A percentile compares a stretch with the other conserved stretches of the same genome.
Evolutionary conservation across 1,140 invertebrate species (phyloP).

Genomic region (Apis dorsata): DNA sequence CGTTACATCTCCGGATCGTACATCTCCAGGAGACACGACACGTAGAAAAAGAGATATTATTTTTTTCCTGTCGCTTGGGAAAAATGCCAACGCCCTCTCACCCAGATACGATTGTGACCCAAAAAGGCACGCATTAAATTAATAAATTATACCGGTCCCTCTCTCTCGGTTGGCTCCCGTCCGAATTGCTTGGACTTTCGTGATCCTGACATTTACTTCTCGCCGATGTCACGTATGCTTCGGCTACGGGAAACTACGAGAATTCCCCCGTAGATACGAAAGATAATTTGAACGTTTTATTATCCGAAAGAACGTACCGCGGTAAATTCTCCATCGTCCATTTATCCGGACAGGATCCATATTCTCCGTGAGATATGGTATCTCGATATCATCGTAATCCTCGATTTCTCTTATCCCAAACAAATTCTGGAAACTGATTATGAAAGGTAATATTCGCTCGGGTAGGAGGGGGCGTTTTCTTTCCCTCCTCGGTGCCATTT

Average conservation of each 20-base stretch:
- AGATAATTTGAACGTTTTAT: slow-evolving; percentile 43
- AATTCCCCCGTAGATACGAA: slow-evolving; percentile 15
- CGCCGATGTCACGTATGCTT: slow-evolving; percentile 68
- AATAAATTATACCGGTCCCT: slow-evolving; percentile 75
- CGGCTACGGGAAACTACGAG: slow-evolving; percentile 11
- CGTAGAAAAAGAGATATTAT: slow-evolving; percentile 56
- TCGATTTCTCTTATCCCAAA: background rate
- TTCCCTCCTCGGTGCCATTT: too few relatives aligned
- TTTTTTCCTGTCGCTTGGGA: slow-evolving; percentile 67
- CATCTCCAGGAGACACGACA: slow-evolving; percentile 52
- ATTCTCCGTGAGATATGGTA: slow-evolving; percentile 25
- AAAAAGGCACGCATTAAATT: slow-evolving; percentile 78
- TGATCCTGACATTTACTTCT: slow-evolving; percentile 64
- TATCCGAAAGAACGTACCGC: background rate
- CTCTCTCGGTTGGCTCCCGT: slow-evolving; percentile 70
- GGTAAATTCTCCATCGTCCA: slow-evolving; percentile 35
- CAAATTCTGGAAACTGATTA: background rate
- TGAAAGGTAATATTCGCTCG: background rate
- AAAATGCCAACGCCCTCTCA: slow-evolving; percentile 70
- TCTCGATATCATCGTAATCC: slow-evolving; percentile 1
- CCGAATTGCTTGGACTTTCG: slow-evolving; percentile 73
- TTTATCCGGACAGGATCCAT: slow-evolving; percentile 24
- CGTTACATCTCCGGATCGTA: slow-evolving; percentile 40
- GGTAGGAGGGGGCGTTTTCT: background rate
- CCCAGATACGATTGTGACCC: slow-evolving; percentile 74